Evolutionary conservation across 2,797 vertebrate genomes (phyloP), one percentile per base, ranked within the genome.

Genomic region (Ptychobarbus kaznakovi): DNA sequence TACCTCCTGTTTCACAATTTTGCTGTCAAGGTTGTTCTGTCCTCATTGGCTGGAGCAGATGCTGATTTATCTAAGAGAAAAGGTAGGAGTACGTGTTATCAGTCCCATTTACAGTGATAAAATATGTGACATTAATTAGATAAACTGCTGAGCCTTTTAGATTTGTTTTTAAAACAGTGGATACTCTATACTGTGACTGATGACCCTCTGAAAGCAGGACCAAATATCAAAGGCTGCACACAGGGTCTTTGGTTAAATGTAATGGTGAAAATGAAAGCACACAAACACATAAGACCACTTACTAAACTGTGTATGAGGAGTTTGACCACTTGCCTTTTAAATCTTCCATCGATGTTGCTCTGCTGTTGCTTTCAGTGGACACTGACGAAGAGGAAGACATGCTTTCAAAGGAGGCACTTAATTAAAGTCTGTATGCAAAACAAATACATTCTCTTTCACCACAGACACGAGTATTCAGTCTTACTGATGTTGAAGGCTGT

Each of bases 291-390:
- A 10, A 81, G 66, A 66, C 22, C 72, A 83, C 40, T 77, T 73
- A 61, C 4, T 35, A 53, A 74, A 66, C 22, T 40, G 22, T 40
- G 28, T 51, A 79, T 82, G n/a, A 61, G 40, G 70, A 78, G 25
- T 46, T 72, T 32, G 79, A 32, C 12, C 53, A 82, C 74, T 87
- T 88, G 87, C 80, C 84, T 89, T 87, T 88, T 77, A 87, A 75
- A 83, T 86, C 49, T 22, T 66, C 66, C 42, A 15, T 46, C 18
- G 49, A 75, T 53, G 66, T 76, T 58, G 79, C 76, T 87, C 8
- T 86, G 76, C 76, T 88, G 77, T 65, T 80, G 42, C 72, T 68
- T 88, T 69, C 49, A 78, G 66, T 74, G 4, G 80, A 80, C 13
- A 56, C 88, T 66, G 85, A 83, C 15, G 65, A 85, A 6, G 44